Evolutionary conservation across 2,888 invertebrate species (phyloP).

Genomic region (Drosophila engyochracea): DNA sequence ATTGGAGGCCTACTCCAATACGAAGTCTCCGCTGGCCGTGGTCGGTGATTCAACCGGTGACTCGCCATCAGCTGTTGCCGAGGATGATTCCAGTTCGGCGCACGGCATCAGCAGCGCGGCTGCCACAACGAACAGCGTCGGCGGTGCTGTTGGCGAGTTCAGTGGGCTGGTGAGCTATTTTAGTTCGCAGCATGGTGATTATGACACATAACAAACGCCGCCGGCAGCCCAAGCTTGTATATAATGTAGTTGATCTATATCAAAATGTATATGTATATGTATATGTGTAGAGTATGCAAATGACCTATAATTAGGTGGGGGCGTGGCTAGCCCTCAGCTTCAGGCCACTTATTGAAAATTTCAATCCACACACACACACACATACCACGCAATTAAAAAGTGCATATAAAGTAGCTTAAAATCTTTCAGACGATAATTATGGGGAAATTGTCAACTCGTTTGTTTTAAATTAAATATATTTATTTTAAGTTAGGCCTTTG

Average conservation of each 20-base stretch:
- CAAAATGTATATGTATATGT: constrained; percentile 30
- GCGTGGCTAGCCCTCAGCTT: constrained; percentile 32
- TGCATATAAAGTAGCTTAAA: constrained; percentile 46
- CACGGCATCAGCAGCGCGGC: constrained; percentile 73
- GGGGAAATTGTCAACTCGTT: constrained; percentile 14
- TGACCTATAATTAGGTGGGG: constrained; percentile 22
- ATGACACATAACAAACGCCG: constrained; percentile 89
- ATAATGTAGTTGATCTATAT: constrained; percentile 62
- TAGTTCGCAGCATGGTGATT: constrained; percentile 95
- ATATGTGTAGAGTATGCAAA: constrained; percentile 31
- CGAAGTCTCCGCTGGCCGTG: constrained; percentile 77
- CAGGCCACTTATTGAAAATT: constrained; percentile 52
- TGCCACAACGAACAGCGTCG: constrained; percentile 46
- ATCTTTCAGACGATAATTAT: not conserved
- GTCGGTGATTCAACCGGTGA: constrained; percentile 65
- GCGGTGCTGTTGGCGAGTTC: constrained; percentile 88
- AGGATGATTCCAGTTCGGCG: constrained; percentile 77
- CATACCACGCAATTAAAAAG: constrained; percentile 33
- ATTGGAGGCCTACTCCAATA: constrained; percentile 81
- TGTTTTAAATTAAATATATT: constrained; percentile 41
- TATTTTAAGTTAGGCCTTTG: constrained; percentile 44
- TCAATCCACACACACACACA: constrained; percentile 12
- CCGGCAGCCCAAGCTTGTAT: constrained; percentile 63
- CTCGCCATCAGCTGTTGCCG: constrained; percentile 77
- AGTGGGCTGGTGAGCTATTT: constrained; percentile 96